These are phyloP conservation scores for Clepsis dumicolana DNA, from an alignment of 2,888 invertebrate genomes.

Conservation along the genomic window DNA sequence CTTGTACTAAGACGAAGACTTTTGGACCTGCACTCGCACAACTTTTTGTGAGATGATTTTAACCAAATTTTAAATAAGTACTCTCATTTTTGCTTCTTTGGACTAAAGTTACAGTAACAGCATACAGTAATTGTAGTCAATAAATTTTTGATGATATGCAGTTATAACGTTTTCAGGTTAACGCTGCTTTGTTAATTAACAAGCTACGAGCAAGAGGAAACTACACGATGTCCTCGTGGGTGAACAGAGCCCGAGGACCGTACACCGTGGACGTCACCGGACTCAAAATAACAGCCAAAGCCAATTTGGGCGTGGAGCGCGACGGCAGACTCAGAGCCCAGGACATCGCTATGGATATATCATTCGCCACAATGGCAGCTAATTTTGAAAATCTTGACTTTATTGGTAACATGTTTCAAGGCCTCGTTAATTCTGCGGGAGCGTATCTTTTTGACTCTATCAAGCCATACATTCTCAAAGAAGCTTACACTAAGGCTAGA, in stretches of 20 bases:
- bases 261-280: conserved; percentile 89
- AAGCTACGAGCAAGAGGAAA: conserved; percentile 88
- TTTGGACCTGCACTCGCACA: no score
- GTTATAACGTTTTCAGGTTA: conserved; percentile 75
- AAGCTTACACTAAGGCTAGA: conserved; percentile 89
- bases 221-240: conserved; percentile 88
- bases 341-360: conserved; percentile 90
- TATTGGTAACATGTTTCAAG: conserved; percentile 86
- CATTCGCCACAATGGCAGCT: conserved; percentile 89
- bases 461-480: conserved; percentile 90
- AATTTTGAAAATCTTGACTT: conserved; percentile 91
- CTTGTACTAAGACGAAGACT: no score
- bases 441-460: conserved; percentile 91
- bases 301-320: conserved; percentile 87
- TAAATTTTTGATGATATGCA: neutral
- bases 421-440: conserved; percentile 91
- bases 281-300: conserved; percentile 87
- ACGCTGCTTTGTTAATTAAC: conserved; percentile 88
- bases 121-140: no score
- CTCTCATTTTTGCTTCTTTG: no score
- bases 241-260: conserved; percentile 87
- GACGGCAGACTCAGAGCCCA: conserved; percentile 90
- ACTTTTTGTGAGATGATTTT: no score
- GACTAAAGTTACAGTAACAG: no score
- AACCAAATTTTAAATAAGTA: no score